Evolutionary conservation across 2,888 invertebrate species (phyloP), one percentile per base, ranked within the genome.

Genomic region (Idaea dimidiata): DNA sequence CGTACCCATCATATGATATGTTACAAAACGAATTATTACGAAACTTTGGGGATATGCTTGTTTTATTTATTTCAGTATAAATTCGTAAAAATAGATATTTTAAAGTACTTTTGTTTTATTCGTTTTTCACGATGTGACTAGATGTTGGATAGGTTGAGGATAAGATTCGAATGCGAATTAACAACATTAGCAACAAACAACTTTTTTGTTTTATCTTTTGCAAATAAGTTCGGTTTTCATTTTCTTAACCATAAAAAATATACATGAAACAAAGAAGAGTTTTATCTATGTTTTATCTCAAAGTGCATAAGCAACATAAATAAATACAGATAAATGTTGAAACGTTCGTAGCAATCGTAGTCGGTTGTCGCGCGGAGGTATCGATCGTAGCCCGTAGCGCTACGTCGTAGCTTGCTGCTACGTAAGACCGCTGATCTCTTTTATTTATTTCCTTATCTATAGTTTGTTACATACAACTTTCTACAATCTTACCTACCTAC

Each of bases 281-380:
- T n/a, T n/a, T n/a, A n/a, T n/a, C n/a, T n/a, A n/a, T n/a, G 18
- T 0, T 56, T 56, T 17, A 55, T 16, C 16, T 16, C 16, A 18
- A 66, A 64, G 59, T 60, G 56, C 63, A 67, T 64, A 58, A 64
- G 66, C 57, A 59, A n/a, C 64, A 67, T 67, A 70, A 67, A 72
- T 74, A 76, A 69, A 70, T 69, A 69, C 67, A 66, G 67, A 73
- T 72, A 72, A 72, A 75, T 78, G 76, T 80, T 86, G 87, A 87
- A 86, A 80, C 78, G 76, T 76, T 78, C 81, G 83, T 84, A 86
- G 83, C 84, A 79, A 75, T 80, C 79, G 83, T 84, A 79, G 75
- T 80, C 79, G 76, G 81, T 80, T 91, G 91, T 91, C 89, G 89
- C 88, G 88, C 81, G 80, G 83, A 75, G 72, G 79, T 89, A 91